Evolutionary conservation across 2,888 invertebrate species (phyloP).

Genomic region (Esperia sulphurella): DNA sequence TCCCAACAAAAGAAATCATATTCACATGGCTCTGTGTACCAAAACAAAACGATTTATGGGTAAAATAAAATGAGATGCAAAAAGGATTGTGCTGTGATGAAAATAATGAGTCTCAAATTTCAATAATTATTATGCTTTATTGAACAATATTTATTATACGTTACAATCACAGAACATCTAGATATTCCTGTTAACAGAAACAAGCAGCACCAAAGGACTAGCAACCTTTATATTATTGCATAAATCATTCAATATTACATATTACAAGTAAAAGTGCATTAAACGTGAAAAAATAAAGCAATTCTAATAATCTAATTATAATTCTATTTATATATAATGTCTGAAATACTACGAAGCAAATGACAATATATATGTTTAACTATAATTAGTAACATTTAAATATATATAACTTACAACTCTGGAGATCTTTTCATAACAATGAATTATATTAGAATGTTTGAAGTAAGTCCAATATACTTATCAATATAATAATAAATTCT

Average conservation of each 20-base stretch:
- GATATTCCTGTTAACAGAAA: conserved; percentile 5
- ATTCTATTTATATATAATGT: too few relatives aligned
- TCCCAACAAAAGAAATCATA: conserved; percentile 1
- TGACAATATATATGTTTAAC: too few relatives aligned
- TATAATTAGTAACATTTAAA: too few relatives aligned
- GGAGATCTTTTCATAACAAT: too few relatives aligned
- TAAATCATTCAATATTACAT: neutral
- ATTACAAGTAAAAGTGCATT: neutral
- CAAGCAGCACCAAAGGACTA: conserved; percentile 10
- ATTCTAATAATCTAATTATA: neutral
- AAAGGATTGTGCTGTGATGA: conserved; percentile 5
- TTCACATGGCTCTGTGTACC: conserved; percentile 42
- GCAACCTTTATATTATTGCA: conserved; percentile 4
- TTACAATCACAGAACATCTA: conserved; percentile 11
- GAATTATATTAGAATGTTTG: too few relatives aligned
- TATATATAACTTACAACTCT: too few relatives aligned
- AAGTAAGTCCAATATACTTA: neutral
- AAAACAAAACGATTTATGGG: conserved; percentile 6
- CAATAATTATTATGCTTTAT: conserved; percentile 10
- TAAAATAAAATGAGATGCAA: conserved; percentile 8
- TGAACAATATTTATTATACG: conserved; percentile 6
- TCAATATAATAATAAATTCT: too few relatives aligned
- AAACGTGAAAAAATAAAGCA: neutral
- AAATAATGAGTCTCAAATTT: conserved; percentile 29
- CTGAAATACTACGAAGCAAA: too few relatives aligned